Percentiles rank a stretch among this genome's conserved stretches.
Conservation (phyloP, 1,140 invertebrate species). For the Drosophila bocqueti region DNA sequence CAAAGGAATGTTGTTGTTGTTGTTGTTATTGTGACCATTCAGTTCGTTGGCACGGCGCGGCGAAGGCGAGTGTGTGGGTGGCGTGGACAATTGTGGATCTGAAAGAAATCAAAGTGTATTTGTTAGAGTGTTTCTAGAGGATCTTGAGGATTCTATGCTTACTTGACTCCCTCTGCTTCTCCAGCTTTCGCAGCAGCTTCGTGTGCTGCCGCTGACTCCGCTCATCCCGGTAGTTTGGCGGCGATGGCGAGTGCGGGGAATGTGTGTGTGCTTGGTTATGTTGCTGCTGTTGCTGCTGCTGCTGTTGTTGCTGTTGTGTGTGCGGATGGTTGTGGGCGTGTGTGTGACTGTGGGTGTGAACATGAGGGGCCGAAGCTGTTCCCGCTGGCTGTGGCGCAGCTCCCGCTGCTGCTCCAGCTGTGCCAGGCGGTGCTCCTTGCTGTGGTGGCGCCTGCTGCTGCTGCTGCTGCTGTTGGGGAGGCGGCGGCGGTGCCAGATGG, state of each 20-base stretch:
- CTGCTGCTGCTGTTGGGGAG: slow-evolving; percentile 49
- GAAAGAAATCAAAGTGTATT: not conserved
- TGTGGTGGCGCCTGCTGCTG: slow-evolving; percentile 55
- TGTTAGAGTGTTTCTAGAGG: not conserved
- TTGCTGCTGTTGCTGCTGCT: slow-evolving; percentile 12
- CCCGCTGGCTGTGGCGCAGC: slow-evolving; percentile 3
- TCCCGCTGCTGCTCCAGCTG: not conserved
- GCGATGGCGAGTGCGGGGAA: slow-evolving; percentile 85
- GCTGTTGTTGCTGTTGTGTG: slow-evolving; percentile 57
- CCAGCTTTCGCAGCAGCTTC: slow-evolving; percentile 91
- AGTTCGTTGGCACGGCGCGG: slow-evolving; percentile 71
- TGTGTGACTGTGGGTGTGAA: slow-evolving; percentile 26
- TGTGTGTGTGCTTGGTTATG: slow-evolving; percentile 84
- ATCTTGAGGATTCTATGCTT: slow-evolving; percentile 38
- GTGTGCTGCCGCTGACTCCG: slow-evolving; percentile 90
- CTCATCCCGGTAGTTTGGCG: slow-evolving; percentile 90
- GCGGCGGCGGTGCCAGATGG: slow-evolving; percentile 85
- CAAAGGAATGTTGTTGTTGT: slow-evolving; percentile 67
- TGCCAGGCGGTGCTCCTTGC: slow-evolving; percentile 10
- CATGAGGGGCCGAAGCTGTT: not conserved
- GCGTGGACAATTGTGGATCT: slow-evolving; percentile 70
- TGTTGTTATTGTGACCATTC: slow-evolving; percentile 67
- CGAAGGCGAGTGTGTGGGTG: slow-evolving; percentile 78
- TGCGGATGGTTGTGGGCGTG: slow-evolving; percentile 15
- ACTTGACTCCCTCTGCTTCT: slow-evolving; percentile 88